Evolutionary conservation across 2,113 vertebrate species (phyloP).

Genomic region (Cyprinodon variegatus): DNA sequence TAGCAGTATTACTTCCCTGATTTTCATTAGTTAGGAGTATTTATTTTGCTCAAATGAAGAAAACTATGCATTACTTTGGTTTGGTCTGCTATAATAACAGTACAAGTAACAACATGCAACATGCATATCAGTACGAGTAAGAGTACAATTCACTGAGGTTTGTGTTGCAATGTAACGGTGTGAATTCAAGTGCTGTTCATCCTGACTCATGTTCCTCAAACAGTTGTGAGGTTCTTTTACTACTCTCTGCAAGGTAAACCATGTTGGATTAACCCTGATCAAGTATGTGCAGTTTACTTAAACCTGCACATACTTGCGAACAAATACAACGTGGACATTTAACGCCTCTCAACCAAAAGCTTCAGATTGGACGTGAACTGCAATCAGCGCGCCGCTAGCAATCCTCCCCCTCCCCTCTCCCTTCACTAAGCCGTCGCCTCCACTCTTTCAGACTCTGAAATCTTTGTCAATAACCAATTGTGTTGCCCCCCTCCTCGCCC

Average conservation of each 20-base stretch:
- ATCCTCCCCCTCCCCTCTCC: constrained; percentile 38
- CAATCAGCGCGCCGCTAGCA: constrained; percentile 10
- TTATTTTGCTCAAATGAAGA: too few species aligned
- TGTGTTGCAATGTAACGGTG: too few species aligned
- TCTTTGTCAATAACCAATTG: constrained; percentile 84
- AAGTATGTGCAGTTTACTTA: neutral
- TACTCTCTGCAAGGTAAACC: constrained; percentile 3
- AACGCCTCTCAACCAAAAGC: constrained; percentile 38
- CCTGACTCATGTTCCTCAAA: neutral
- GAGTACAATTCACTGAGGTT: too few species aligned
- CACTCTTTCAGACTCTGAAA: constrained; percentile 77
- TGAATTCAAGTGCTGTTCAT: too few species aligned
- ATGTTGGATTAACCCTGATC: constrained; percentile 25
- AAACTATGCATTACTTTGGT: too few species aligned
- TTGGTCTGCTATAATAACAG: too few species aligned
- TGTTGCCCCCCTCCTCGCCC: constrained; percentile 65
- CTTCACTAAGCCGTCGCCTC: constrained; percentile 64
- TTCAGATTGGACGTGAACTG: constrained; percentile 19
- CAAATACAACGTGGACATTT: constrained; percentile 23
- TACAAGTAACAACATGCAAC: too few species aligned
- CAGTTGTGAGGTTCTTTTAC: neutral
- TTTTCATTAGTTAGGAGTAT: too few species aligned
- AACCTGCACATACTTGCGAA: constrained; percentile 30
- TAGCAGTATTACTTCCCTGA: too few species aligned
- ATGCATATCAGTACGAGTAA: too few species aligned